Base-by-base conservation (phyloP, 2,113 vertebrate genomes). In the Bostrychus sinensis region DNA sequence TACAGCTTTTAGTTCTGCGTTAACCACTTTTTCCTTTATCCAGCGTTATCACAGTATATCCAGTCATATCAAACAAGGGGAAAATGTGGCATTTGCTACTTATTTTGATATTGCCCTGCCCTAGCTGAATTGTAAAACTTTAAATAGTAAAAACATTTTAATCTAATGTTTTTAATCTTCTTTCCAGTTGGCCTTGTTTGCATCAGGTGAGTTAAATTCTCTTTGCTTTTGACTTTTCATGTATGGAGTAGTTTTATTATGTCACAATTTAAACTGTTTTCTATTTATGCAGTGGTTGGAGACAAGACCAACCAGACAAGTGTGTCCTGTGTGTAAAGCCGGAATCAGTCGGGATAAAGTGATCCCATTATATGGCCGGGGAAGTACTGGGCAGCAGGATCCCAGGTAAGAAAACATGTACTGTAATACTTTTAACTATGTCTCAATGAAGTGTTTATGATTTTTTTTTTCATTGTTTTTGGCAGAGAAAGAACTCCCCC, bases 341-440 rank as follows among this genome's bases (percentile, higher is more conserved):
- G 97, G 97, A 53, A 98, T 99, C 89, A 99, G 97, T 80, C 87
- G 95, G 58, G 97, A 99, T 68, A 99, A 99, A 89, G 97, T 99
- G 41, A 99, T 99, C 83, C 97, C 97, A 0, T 89, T 99, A 4
- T 99, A 99, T 32, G 97, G 97, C 54, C 91, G 97, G 54, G 97
- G 97, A 26, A 99, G 96, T 88, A 98, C 96, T 4, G 94, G 94
- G 16, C 97, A 99, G 50, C 96, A 99, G 75, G 97, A 99, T 73
- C 97, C 97, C 78, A 95, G 97, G 97, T 99, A 74, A 88, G 91
- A 59, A 3, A 7, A 30, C 30, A 1, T 3, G 6, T 26, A 1
- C 34, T 0, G 1, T 46, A 14, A 12, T 54, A 45, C n/a, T 45
- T 45, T 30, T 54, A n/a, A 32, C 16, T 14, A 50, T 25, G 17